A percentile compares a stretch with the other conserved stretches of the same genome.
These are phyloP conservation scores for Chrysaora quinquecirrha DNA, from an alignment of 30 jellyfish, hydroid and myxozoan species.

Conservation along the genomic window DNA sequence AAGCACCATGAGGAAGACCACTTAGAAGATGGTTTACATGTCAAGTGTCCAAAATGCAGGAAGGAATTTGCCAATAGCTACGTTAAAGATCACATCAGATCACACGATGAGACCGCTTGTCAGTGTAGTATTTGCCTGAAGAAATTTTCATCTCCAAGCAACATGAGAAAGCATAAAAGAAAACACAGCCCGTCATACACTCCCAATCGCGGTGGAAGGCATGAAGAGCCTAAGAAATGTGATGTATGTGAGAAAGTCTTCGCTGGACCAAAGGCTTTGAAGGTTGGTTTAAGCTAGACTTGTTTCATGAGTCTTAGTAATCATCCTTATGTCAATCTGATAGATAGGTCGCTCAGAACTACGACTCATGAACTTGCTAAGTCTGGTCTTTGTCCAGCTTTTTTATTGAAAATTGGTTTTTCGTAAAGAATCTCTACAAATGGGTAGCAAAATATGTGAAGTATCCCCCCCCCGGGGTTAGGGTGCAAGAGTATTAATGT, in stretches of 20 bases:
- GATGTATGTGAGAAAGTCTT: slow-evolving; percentile 52
- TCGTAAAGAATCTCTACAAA: no score
- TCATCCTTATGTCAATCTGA: no score
- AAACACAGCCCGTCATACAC: slow-evolving; percentile 51
- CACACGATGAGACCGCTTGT: slow-evolving; percentile 40
- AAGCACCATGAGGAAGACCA: slow-evolving; percentile 43
- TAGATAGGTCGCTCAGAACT: no score
- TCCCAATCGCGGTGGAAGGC: slow-evolving; percentile 16
- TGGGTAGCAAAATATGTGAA: no score
- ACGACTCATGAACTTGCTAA: no score
- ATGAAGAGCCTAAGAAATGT: slow-evolving; percentile 11
- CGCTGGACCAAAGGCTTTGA: slow-evolving; percentile 45
- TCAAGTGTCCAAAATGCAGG: slow-evolving; percentile 29
- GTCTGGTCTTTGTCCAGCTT: no score
- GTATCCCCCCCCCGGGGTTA: no score
- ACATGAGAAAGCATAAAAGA: slow-evolving; percentile 52
- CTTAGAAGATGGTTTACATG: slow-evolving; percentile 22
- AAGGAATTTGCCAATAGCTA: slow-evolving; percentile 37
- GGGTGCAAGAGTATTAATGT: no score
- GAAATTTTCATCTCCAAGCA: slow-evolving; percentile 60
- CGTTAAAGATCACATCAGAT: slow-evolving; percentile 49
- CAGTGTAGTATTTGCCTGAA: slow-evolving; percentile 43
- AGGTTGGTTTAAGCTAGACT: slow-evolving; percentile 27
- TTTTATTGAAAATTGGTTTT: no score
- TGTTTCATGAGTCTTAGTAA: no score